Percentiles rank a stretch among this genome's conserved stretches.
phyloP scores from a whole-genome alignment of 2,888 invertebrate genomes.

The Caenorhabditis sp. region DNA sequence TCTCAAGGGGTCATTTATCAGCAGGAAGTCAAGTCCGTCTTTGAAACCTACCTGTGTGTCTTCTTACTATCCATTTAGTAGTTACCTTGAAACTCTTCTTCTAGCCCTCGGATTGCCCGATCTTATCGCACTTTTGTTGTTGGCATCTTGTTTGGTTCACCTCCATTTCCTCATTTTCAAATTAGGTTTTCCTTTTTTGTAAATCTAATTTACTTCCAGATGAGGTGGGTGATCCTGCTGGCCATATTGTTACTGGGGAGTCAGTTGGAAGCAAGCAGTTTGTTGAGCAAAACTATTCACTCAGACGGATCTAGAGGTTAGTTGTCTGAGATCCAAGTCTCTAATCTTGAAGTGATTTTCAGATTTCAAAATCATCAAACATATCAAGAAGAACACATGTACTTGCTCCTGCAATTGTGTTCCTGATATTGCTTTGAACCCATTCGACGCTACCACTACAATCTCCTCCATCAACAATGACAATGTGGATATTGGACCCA shows the following conservation, averaged over 20 bases:
- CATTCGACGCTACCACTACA: slow-evolving; percentile 50
- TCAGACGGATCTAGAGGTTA: slow-evolving; percentile 71
- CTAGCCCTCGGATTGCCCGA: slow-evolving; percentile 34
- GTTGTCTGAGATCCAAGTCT: neutral
- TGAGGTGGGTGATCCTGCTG: slow-evolving; percentile 56
- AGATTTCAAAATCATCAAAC: slow-evolving; percentile 73
- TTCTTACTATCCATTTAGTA: slow-evolving; percentile 13
- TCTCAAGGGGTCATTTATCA: slow-evolving; percentile 59
- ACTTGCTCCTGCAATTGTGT: slow-evolving; percentile 71
- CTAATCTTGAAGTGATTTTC: slow-evolving; percentile 34
- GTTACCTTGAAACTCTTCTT: slow-evolving; percentile 56
- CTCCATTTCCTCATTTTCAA: neutral
- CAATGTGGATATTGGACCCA: slow-evolving; percentile 69
- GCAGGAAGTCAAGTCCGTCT: slow-evolving; percentile 42
- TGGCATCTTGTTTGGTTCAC: slow-evolving; percentile 21
- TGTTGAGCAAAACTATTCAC: slow-evolving; percentile 70
- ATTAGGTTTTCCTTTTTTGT: slow-evolving; percentile 8
- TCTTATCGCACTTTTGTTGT: slow-evolving; percentile 55
- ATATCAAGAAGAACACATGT: slow-evolving; percentile 72
- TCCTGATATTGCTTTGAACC: slow-evolving; percentile 59
- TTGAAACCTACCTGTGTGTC: slow-evolving; percentile 31
- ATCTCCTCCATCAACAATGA: slow-evolving; percentile 62
- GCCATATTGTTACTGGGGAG: slow-evolving; percentile 10
- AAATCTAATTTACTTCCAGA: slow-evolving; percentile 43
- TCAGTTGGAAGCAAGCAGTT: slow-evolving; percentile 44